These are phyloP conservation scores for Drepanosiphum platanoidis DNA, from an alignment of 2,888 invertebrate genomes.

Conservation along the genomic window DNA sequence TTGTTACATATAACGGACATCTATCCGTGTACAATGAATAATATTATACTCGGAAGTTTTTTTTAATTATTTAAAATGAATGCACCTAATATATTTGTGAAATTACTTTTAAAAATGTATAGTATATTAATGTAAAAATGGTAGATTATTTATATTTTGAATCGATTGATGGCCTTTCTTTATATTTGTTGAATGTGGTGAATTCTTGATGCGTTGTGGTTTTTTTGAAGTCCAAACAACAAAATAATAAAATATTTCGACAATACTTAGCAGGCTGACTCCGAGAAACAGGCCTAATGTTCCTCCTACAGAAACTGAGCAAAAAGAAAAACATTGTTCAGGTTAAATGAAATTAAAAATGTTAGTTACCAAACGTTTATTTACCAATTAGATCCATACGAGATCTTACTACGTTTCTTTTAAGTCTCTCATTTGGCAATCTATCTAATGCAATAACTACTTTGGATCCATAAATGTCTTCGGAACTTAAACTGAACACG, in stretches of 20 bases:
- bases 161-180: neutral
- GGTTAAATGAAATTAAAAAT: no score
- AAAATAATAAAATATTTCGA: slow-evolving; percentile 77
- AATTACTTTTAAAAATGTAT: neutral
- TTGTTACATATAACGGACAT: slow-evolving; percentile 23
- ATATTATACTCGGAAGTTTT: no score
- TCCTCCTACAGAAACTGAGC: slow-evolving; percentile 79
- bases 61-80: no score
- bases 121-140: slow-evolving; percentile 41
- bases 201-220: neutral
- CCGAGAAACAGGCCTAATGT: slow-evolving; percentile 83
- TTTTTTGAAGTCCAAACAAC: slow-evolving; percentile 63
- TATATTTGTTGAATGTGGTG: neutral
- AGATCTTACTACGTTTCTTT: slow-evolving; percentile 73
- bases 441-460: slow-evolving; percentile 70
- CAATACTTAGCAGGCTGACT: slow-evolving; percentile 79
- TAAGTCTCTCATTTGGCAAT: slow-evolving; percentile 71
- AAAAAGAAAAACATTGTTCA: neutral
- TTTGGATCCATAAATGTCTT: slow-evolving; percentile 65
- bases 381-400: slow-evolving; percentile 74
- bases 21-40: neutral
- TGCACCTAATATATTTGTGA: neutral
- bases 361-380: no score
- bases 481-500: neutral
- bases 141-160: slow-evolving; percentile 23